Evolutionary conservation across 1,140 invertebrate genomes (phyloP).

Genomic region (Sarcophaga peregrina): DNA sequence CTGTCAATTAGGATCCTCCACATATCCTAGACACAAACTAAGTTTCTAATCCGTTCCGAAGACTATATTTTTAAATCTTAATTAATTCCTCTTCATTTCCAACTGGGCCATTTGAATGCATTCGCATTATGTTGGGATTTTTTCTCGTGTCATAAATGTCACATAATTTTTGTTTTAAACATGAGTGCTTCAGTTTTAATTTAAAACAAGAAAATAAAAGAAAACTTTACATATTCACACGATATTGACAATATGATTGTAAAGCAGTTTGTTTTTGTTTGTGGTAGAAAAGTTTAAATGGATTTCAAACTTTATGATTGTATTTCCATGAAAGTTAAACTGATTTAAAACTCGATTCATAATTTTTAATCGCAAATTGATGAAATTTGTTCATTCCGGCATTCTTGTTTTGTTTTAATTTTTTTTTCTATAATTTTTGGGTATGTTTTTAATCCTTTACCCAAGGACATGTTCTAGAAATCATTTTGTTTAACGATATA

Average conservation of each 20-base stretch:
- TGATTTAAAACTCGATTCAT: not conserved
- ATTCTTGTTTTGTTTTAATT: no score
- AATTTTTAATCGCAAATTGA: slow-evolving; percentile 22
- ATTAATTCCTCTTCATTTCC: no score
- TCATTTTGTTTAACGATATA: not conserved
- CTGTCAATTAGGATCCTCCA: no score
- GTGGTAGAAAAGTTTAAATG: not conserved
- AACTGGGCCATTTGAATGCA: no score
- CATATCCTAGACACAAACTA: no score
- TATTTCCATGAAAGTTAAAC: not conserved
- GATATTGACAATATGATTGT: not conserved
- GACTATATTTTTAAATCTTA: no score
- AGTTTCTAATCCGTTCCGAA: no score
- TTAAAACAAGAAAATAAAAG: not conserved
- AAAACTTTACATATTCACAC: no score
- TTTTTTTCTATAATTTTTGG: not conserved
- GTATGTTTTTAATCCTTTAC: not conserved
- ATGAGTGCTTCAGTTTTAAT: not conserved
- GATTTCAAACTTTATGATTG: not conserved
- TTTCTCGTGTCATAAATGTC: not conserved
- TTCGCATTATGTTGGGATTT: no score
- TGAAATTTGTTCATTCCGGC: not conserved
- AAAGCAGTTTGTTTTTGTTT: not conserved
- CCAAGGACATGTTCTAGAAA: not conserved
- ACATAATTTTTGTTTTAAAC: not conserved